Evolutionary conservation across 2,113 vertebrate genomes (phyloP).

Genomic region (Myxocyprinus asiaticus): DNA sequence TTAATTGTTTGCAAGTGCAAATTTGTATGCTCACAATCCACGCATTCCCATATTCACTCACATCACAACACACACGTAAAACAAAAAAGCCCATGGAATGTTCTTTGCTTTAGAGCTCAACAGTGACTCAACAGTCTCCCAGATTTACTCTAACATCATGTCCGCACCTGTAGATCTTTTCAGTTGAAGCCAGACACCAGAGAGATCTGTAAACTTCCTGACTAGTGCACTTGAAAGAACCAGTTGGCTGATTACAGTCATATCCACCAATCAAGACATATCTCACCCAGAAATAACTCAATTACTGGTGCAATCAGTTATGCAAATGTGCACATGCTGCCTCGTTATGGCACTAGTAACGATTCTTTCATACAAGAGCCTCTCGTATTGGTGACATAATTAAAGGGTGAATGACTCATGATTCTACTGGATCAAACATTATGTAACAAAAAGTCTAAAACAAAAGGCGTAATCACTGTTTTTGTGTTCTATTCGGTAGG

Average conservation of each 20-base stretch:
- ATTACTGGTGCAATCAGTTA: conserved; percentile 62
- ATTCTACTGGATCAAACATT: conserved; percentile 56
- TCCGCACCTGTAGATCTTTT: conserved; percentile 14
- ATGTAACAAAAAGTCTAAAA: conserved; percentile 50
- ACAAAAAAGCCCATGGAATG: too few relatives aligned
- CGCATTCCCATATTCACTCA: too few relatives aligned
- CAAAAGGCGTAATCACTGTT: conserved; percentile 37
- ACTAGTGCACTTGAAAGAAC: neutral
- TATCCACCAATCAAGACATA: conserved; percentile 50
- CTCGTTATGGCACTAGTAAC: conserved; percentile 41
- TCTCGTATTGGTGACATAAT: conserved; percentile 51
- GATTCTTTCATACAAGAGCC: conserved; percentile 43
- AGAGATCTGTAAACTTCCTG: neutral
- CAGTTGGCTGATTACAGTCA: conserved; percentile 48
- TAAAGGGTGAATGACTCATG: conserved; percentile 56
- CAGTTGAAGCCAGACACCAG: neutral
- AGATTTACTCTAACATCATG: neutral
- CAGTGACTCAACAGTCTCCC: neutral
- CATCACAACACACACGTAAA: too few relatives aligned
- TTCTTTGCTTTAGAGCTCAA: too few relatives aligned
- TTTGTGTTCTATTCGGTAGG: neutral
- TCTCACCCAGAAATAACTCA: conserved; percentile 49
- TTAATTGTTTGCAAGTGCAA: neutral
- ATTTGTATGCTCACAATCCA: too few relatives aligned
- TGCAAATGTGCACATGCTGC: conserved; percentile 60